Evolutionary conservation across 2,113 vertebrate species (phyloP), one percentile per base, ranked within the genome.

Genomic region (Ia io): DNA sequence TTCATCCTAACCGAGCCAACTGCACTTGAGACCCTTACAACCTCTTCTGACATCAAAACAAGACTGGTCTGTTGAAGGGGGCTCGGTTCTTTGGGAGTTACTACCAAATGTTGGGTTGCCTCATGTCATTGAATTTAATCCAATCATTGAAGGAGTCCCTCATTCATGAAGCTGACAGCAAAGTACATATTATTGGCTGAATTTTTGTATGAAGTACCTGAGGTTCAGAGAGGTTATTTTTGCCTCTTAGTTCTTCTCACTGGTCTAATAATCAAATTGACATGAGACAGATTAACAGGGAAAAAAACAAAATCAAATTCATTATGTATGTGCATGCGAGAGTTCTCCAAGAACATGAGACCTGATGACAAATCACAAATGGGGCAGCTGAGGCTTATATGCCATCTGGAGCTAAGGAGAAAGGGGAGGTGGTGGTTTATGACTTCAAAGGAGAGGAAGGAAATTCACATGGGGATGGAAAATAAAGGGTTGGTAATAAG

Each of bases 101-200:
- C 35, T 28, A 12, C 28, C 18, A 47, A 9, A 35, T 8, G 18
- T n/a, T 63, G 23, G 32, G 20, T 76, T 23, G 28, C 49, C 88
- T 97, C 79, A 30, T 84, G 76, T 65, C 28, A 47, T 14, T 93
- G 84, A 85, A 67, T 91, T 91, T 37, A 49, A 53, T 93, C 47
- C 70, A 49, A 10, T 44, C 18, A 5, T n/a, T 14, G 25, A 89
- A n/a, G 53, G 83, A 53, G 37, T 83, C 20, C 8, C 16, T 92
- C 67, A 40, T 61, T 96, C 56, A 65, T 47, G 42, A 92, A 61
- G 32, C n/a, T 59, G 44, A 88, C 67, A 77, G 93, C 91, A 37
- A 95, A 93, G 84, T 16, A 49, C 11, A 6, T 70, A 61, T 77
- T 40, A 90, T 63, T 16, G 56, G 79, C 88, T 40, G 7, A 47